Percentiles rank a stretch among this genome's conserved stretches.
phyloP scores from a whole-genome alignment of 2,113 vertebrate genomes.

The Scytalopus superciliaris region DNA sequence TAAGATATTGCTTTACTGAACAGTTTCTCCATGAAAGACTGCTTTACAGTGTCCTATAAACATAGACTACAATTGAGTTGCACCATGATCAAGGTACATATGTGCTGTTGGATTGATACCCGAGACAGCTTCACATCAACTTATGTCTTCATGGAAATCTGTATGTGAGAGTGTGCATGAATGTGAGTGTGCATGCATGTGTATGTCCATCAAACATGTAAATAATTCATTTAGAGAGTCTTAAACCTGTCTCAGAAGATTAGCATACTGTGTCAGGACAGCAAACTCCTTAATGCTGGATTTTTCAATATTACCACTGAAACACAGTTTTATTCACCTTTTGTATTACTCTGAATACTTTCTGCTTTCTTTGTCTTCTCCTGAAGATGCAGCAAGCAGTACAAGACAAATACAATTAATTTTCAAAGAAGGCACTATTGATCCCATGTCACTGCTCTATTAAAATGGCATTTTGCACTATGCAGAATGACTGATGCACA shows the following conservation, averaged over 20 bases:
- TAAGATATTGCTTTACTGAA: background rate
- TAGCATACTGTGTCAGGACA: background rate
- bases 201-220: background rate
- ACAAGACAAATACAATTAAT: slow-evolving; percentile 4
- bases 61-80: background rate
- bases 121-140: background rate
- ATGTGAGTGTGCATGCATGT: rapidly evolving
- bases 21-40: background rate
- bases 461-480: slow-evolving; percentile 32
- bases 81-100: background rate
- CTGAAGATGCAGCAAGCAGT: background rate
- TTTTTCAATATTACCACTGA: background rate
- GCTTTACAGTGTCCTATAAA: background rate
- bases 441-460: slow-evolving; percentile 5
- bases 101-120: background rate
- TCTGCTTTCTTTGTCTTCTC: background rate
- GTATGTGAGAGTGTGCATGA: background rate
- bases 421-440: slow-evolving; percentile 10
- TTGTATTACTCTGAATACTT: background rate
- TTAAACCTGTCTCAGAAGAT: background rate
- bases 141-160: background rate
- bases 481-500: background rate
- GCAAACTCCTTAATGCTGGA: background rate
- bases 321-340: background rate
- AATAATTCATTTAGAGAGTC: background rate